Evolutionary conservation across 2,797 vertebrate genomes (phyloP), one percentile per base, ranked within the genome.

Genomic region (Hozukius guyotensis): DNA sequence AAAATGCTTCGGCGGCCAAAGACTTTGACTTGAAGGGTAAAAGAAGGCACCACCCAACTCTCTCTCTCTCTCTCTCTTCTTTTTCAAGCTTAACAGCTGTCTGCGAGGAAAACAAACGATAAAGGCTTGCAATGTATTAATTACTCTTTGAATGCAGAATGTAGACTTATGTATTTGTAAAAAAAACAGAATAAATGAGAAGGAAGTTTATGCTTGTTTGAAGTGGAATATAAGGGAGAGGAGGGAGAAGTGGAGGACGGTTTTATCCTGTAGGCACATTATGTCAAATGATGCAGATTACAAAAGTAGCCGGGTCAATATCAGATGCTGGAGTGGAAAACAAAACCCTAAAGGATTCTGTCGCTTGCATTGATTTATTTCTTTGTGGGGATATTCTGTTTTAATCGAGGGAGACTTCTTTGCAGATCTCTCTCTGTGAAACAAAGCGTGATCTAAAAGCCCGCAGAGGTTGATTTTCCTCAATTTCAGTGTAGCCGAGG

Each of bases 21-120:
- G 89, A 88, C 87, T 85, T 89, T 88, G 84, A 88, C 86, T 93
- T 82, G 55, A 88, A 92, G 88, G 77, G 89, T 85, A 85, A 90
- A 88, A 81, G 53, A 79, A 83, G 79, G 69, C 81, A 75, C 70
- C 57, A 67, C 73, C 69, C 85, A 64, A 75, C 74, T 82, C 60
- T n/a, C 46, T 52, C 49, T 52, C 27, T 57, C 36, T 14, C 38
- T 84, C 70, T 46, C 34, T 24, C 55, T 59, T 70, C 42, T 18
- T 62, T 85, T 80, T 84, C n/a, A 78, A 83, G 70, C 75, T 72
- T 55, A 20, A 64, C 55, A 81, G 72, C 67, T 80, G 52, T 77
- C 69, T 89, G 76, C 14, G 9, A 71, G 67, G 32, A 55, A 80
- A 82, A 79, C 62, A 88, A 75, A 79, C 3, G 73, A 88, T 89